Conservation (phyloP, 2,888 invertebrate species). For the Sialis lutaria region DNA sequence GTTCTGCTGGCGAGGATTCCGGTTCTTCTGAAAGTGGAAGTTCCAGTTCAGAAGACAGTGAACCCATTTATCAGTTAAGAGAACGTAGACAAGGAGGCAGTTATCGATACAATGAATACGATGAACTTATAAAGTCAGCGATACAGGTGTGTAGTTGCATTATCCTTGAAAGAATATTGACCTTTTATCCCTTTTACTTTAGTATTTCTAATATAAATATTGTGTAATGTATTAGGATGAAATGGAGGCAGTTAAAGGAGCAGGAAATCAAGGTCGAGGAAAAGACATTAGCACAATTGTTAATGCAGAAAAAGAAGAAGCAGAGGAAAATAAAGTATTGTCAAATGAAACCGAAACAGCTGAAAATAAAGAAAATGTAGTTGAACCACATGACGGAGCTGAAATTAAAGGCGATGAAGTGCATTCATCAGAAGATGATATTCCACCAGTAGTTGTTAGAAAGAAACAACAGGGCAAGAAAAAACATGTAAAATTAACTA, state of each 20-base stretch:
- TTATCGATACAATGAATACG: conserved; percentile 82
- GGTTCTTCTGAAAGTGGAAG: conserved; percentile 10
- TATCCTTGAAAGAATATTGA: background rate
- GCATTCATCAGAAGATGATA: conserved; percentile 16
- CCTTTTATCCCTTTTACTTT: background rate
- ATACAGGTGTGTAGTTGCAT: conserved; percentile 36
- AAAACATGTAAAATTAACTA: conserved; percentile 61
- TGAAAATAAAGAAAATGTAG: conserved; percentile 9
- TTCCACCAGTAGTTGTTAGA: conserved; percentile 14
- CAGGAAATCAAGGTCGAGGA: conserved; percentile 68
- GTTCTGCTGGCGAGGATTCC: conserved; percentile 15
- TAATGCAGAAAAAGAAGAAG: conserved; percentile 54
- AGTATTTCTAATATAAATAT: background rate
- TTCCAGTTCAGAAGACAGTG: conserved; percentile 31
- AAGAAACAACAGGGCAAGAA: conserved; percentile 26
- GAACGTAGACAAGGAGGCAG: conserved; percentile 65
- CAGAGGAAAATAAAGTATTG: conserved; percentile 16
- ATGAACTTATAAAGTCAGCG: conserved; percentile 87
- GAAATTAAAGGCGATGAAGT: conserved; percentile 10
- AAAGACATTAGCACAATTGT: conserved; percentile 88
- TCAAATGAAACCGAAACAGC: conserved; percentile 13
- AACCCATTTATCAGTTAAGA: conserved; percentile 70
- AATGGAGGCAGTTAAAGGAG: conserved; percentile 54
- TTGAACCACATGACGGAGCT: conserved; percentile 7
- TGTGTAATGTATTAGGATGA: conserved; percentile 35